Evolutionary conservation across 2,888 invertebrate species (phyloP), one percentile per base, ranked within the genome.

Genomic region (Orchestes rusci): DNA sequence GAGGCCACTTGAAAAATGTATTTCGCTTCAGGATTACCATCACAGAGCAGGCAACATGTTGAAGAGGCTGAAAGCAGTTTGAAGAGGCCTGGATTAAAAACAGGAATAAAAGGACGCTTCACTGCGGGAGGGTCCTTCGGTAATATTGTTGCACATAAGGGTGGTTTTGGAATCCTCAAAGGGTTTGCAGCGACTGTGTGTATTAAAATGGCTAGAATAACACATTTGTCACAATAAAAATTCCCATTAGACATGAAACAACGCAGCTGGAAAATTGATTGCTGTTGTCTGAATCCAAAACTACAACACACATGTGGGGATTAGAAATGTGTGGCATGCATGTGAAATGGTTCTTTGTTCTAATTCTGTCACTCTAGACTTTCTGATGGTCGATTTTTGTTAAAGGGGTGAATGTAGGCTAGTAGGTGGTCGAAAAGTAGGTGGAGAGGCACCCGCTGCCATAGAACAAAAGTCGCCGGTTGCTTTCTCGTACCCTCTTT

Each of bases 71-170:
- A 39, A 39, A 39, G 39, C 35, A 37, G 34, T 37, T 48, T 37
- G 38, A 40, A 53, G 53, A 39, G 48, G 51, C 49, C 41, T n/a
- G 50, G 51, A 51, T 53, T 53, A 53, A 54, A 53, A 53, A 50
- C 45, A 38, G 45, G 48, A 54, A 48, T 53, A 52, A 58, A 58
- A 57, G 57, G 57, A 55, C 53, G 43, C n/a, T n/a, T n/a, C n/a
- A 5, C 28, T 45, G 49, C 52, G 36, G 50, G 33, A 42, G 47
- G 48, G 52, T 38, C n/a, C 46, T 52, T 51, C 42, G 39, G 42
- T 42, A 47, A 56, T 52, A 55, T 55, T 53, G 55, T 57, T 54
- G 52, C 54, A 52, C 43, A 54, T 55, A 55, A 54, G 47, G 51
- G 50, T 34, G 50, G 44, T 48, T 48, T 50, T 45, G 41, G 56